phyloP scores from a whole-genome alignment of 1,140 invertebrate genomes.

The Sipha flava region DNA sequence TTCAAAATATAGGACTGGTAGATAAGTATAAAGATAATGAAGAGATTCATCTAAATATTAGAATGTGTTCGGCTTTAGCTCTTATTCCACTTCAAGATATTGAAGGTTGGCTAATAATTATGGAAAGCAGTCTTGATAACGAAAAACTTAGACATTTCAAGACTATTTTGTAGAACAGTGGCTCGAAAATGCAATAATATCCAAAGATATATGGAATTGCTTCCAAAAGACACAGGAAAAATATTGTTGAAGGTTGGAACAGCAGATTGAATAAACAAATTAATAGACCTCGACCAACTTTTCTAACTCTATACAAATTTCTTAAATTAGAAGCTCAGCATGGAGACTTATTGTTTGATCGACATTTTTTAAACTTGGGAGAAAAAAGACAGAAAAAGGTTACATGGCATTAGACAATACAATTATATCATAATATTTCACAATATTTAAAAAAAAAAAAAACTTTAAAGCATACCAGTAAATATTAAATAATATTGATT shows the following conservation, averaged over 20 bases:
- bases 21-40: not conserved
- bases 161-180: not conserved
- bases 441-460: not conserved
- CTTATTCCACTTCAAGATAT: not conserved
- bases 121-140: not conserved
- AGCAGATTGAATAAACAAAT: not conserved
- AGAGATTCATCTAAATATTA: too few species aligned
- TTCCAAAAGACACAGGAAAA: not conserved
- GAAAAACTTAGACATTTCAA: not conserved
- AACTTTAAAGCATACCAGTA: not conserved
- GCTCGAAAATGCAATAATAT: not conserved
- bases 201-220: not conserved
- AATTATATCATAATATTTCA: not conserved
- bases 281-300: slow-evolving; percentile 1
- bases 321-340: not conserved
- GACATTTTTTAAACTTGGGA: not conserved
- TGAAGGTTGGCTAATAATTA: not conserved
- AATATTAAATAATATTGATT: not conserved
- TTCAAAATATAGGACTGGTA: not conserved
- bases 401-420: not conserved
- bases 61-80: not conserved
- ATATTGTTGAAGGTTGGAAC: not conserved
- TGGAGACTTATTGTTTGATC: not conserved
- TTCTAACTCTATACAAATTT: not conserved
- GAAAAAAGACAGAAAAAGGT: not conserved